A percentile compares a stretch with the other conserved stretches of the same genome.
Evolutionary conservation across 2,888 invertebrate species (phyloP).

Genomic region (Temnothorax ravouxi): DNA sequence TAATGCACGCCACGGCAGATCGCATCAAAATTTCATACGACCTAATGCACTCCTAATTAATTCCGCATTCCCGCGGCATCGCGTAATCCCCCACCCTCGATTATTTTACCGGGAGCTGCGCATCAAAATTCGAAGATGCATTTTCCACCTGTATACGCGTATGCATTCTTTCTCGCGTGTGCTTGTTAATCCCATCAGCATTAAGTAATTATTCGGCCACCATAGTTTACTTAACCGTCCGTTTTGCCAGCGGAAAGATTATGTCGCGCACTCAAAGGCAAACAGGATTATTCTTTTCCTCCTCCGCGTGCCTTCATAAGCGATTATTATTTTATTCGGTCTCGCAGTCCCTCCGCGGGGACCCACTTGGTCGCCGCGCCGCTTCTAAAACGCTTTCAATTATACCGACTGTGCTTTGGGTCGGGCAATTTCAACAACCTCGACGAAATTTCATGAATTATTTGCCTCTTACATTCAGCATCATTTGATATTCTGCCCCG

Average conservation of each 20-base stretch:
- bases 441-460: constrained; percentile 47
- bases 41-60: constrained; percentile 42
- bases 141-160: not conserved
- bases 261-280: constrained; percentile 59
- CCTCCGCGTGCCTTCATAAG: constrained; percentile 1
- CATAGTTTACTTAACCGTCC: constrained; percentile 59
- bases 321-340: constrained; percentile 56
- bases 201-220: constrained; percentile 61
- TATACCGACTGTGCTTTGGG: constrained; percentile 39
- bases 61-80: not conserved
- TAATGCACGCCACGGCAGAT: not conserved
- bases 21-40: constrained; percentile 32
- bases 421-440: constrained; percentile 41
- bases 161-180: not conserved
- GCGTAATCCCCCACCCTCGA: not conserved
- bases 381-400: constrained; percentile 62
- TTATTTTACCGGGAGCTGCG: not conserved
- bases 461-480: constrained; percentile 36
- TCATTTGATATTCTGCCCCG: not conserved
- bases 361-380: constrained; percentile 35
- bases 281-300: constrained; percentile 63
- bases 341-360: constrained; percentile 20
- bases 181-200: not conserved
- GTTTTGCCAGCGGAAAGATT: constrained; percentile 51
- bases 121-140: not conserved